Evolutionary conservation across 2,113 vertebrate genomes (phyloP).

Genomic region (Silurus asotus): DNA sequence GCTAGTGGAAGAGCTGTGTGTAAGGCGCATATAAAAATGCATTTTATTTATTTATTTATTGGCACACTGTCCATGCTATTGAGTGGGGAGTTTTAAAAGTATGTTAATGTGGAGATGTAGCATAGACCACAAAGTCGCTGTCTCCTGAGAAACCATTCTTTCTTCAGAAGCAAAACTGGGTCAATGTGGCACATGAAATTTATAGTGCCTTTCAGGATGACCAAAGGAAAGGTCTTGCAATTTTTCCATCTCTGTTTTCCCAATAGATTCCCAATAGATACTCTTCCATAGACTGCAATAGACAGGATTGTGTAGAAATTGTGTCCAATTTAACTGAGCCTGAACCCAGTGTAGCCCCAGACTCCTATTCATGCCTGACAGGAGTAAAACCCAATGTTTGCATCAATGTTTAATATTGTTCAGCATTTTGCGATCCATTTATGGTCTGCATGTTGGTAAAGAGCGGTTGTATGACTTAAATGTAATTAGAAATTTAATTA

Average conservation of each 20-base stretch:
- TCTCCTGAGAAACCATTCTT: neutral
- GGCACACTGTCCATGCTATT: neutral
- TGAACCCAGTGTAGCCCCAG: neutral
- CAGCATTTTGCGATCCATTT: neutral
- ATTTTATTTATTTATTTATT: conserved; percentile 7
- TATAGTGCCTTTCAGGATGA: neutral
- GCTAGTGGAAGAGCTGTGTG: conserved; percentile 29
- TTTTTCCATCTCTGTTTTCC: neutral
- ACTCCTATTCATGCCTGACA: neutral
- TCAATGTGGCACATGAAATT: neutral
- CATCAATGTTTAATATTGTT: neutral
- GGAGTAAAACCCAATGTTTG: neutral
- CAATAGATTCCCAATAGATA: neutral
- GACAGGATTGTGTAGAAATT: neutral
- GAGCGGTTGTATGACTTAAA: neutral
- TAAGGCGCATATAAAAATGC: conserved; percentile 16
- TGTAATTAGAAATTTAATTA: too few relatives aligned
- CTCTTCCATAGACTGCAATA: neutral
- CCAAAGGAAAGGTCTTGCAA: neutral
- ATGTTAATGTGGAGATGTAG: neutral
- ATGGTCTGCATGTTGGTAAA: neutral
- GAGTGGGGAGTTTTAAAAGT: conserved; percentile 10
- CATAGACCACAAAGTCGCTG: neutral
- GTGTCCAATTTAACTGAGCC: neutral
- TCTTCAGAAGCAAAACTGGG: neutral